These are phyloP conservation scores for Aplocera efformata DNA, from an alignment of 2,888 invertebrate genomes.

Conservation along the genomic window DNA sequence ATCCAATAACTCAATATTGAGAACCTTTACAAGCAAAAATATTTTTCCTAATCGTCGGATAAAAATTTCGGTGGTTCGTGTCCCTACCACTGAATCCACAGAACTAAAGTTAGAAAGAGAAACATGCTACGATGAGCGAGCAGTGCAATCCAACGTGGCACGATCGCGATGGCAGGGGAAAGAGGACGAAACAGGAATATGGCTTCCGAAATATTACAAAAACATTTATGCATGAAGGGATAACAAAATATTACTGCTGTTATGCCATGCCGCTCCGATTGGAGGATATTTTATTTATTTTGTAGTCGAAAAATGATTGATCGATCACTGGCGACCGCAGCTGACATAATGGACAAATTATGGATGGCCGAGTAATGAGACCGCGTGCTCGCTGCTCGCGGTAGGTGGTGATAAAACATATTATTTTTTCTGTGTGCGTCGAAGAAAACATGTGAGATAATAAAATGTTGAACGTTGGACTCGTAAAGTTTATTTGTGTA, in stretches of 20 bases:
- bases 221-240: conserved; percentile 76
- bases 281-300: conserved; percentile 54
- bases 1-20: too few species aligned
- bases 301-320: conserved; percentile 47
- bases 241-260: conserved; percentile 65
- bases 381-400: conserved; percentile 38
- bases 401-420: conserved; percentile 53
- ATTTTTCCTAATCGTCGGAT: conserved; percentile 3
- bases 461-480: conserved; percentile 70
- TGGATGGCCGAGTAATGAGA: conserved; percentile 49
- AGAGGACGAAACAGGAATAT: conserved; percentile 48
- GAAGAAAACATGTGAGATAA: conserved; percentile 73
- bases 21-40: background rate
- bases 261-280: conserved; percentile 54
- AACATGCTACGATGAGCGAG: conserved; percentile 41
- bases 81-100: conserved; percentile 11
- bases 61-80: conserved; percentile 9
- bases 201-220: conserved; percentile 69
- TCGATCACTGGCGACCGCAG: conserved; percentile 42
- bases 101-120: conserved; percentile 49
- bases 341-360: conserved; percentile 56
- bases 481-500: conserved; percentile 78
- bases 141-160: conserved; percentile 48
- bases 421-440: conserved; percentile 46
- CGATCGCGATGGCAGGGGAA: conserved; percentile 35